Base-by-base conservation (phyloP, 1,140 invertebrate genomes). In the Ylistrum balloti region DNA sequence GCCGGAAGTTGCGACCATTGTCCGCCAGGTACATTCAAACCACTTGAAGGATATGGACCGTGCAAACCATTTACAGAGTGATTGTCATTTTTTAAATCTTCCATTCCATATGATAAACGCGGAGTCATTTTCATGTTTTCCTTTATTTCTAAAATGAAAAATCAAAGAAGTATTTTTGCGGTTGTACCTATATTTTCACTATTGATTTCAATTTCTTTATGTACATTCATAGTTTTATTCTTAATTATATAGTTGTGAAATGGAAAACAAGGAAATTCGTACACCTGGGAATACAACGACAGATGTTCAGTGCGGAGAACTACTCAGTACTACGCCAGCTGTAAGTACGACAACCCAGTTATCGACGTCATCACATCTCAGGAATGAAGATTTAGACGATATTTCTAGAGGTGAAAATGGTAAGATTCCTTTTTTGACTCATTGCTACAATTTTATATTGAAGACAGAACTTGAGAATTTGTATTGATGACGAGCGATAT, bases 181-280 rank as follows among this genome's bases (percentile, higher is more conserved):
- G 13, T 13, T 13, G 5, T 38, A 38, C 35, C 35, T 7, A 38
- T 74, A 74, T 5, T 74, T 74, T 74, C 3, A 9, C n/a, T 38
- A 13, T 38, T 38, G n/a, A n/a, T n/a, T n/a, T n/a, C n/a, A n/a
- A n/a, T n/a, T n/a, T n/a, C n/a, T n/a, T n/a, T n/a, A n/a, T n/a
- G n/a, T n/a, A n/a, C n/a, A n/a, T n/a, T n/a, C n/a, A n/a, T n/a
- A n/a, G n/a, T n/a, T n/a, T n/a, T n/a, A n/a, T n/a, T n/a, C n/a
- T n/a, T n/a, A n/a, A n/a, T n/a, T n/a, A n/a, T n/a, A n/a, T 74
- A 74, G 56, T 11, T 74, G 56, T 74, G 56, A 28, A 74, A n/a
- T 7, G 22, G 56, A 74, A 28, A 74, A 74, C 22, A n/a, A n/a
- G 5, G 22, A 9, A 17, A 74, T n/a, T 5, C 56, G n/a, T 3